A percentile compares a stretch with the other conserved stretches of the same genome.
These are phyloP conservation scores for Hetaerina americana DNA, from an alignment of 1,140 invertebrate species.

Conservation along the genomic window DNA sequence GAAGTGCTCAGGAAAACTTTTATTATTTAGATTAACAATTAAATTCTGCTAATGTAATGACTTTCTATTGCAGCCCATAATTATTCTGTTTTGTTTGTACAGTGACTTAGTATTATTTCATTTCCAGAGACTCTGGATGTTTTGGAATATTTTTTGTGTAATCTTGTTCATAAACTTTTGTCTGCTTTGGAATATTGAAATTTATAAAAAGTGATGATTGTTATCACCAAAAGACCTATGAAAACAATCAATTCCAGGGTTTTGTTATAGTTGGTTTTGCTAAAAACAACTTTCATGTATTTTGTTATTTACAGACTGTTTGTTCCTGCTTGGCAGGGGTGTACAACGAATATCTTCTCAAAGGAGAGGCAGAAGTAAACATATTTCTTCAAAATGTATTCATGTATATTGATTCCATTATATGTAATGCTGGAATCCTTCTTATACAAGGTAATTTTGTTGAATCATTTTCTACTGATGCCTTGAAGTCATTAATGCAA, in stretches of 20 bases:
- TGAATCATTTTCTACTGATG: conserved; percentile 41
- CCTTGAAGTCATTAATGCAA: conserved; percentile 42
- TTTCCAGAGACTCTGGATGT: too few relatives aligned
- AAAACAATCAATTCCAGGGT: not conserved
- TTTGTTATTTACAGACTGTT: conserved; percentile 57
- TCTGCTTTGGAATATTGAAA: not conserved
- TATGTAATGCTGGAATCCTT: conserved; percentile 69
- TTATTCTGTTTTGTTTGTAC: too few relatives aligned
- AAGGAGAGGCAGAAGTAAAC: conserved; percentile 70
- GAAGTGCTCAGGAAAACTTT: too few relatives aligned
- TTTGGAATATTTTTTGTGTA: too few relatives aligned
- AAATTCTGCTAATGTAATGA: too few relatives aligned
- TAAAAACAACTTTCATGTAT: not conserved
- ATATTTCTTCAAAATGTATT: conserved; percentile 92
- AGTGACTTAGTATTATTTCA: too few relatives aligned
- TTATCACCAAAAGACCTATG: too few relatives aligned
- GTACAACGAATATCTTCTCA: conserved; percentile 91
- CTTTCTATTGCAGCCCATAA: too few relatives aligned
- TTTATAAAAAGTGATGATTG: too few relatives aligned
- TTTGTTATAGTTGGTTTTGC: too few relatives aligned
- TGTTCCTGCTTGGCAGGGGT: conserved; percentile 91
- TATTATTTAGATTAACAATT: too few relatives aligned
- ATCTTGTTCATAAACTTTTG: too few relatives aligned
- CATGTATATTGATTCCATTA: conserved; percentile 89
- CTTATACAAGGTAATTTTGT: conserved; percentile 45